Evolutionary conservation across 2,113 vertebrate genomes (phyloP).

Genomic region (Mormoops blainvillei): DNA sequence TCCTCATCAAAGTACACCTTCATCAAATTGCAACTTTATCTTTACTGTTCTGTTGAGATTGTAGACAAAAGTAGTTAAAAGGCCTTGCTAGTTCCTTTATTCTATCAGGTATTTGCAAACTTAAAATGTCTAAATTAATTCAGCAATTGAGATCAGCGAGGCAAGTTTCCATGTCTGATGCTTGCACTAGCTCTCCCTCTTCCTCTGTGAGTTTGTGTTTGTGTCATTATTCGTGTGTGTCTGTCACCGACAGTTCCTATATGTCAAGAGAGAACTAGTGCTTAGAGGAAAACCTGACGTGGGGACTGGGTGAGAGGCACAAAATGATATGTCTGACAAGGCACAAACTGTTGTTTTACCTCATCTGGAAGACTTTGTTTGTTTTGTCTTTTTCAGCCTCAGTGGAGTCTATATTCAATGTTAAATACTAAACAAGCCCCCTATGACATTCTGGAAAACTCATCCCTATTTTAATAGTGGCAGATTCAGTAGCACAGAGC

Average conservation of each 20-base stretch:
- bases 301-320: not conserved
- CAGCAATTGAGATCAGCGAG: not conserved
- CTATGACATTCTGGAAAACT: not conserved
- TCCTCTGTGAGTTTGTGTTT: not conserved
- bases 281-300: not conserved
- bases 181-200: not conserved
- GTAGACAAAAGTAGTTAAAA: not conserved
- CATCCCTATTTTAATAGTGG: not conserved
- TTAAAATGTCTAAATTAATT: not conserved
- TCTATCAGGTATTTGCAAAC: not conserved
- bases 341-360: conserved; percentile 16
- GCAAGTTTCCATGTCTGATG: not conserved
- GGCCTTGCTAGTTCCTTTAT: not conserved
- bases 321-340: conserved; percentile 6
- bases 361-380: conserved; percentile 29
- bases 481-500: not conserved
- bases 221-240: not conserved
- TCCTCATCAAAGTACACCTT: not conserved
- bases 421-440: conserved; percentile 15
- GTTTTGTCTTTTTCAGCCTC: conserved; percentile 30
- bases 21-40: not conserved
- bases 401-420: not conserved
- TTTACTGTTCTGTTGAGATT: not conserved
- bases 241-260: not conserved
- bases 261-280: not conserved